Evolutionary conservation across 2,113 vertebrate species (phyloP), one percentile per base, ranked within the genome.

Genomic region (Hemiprocne comata): DNA sequence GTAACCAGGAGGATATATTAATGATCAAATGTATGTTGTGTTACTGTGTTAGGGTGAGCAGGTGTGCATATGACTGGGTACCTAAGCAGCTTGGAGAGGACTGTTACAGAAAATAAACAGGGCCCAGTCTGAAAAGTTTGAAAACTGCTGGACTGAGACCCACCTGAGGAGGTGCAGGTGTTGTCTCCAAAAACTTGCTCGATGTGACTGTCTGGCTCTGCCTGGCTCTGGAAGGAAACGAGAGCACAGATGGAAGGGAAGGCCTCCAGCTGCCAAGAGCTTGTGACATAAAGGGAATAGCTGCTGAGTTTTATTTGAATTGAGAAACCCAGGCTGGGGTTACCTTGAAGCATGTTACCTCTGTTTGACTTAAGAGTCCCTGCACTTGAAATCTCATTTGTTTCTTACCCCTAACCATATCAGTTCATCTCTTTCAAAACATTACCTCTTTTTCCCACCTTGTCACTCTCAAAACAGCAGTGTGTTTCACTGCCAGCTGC

Each of bases 41-140:
- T 51, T 61, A 3, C 24, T 29, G 7, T 3, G 33, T 16, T 4
- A 3, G n/a, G 33, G 21, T 10, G 34, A 1, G 6, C 18, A 17
- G 55, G 26, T 6, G 29, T 24, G 21, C 7, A 1, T 4, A 1
- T 2, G 13, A 2, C 51, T 29, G 71, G 31, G 5, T 20, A 18
- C 1, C 1, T 9, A 3, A 54, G 38, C 46, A 44, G 62, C 0
- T 7, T 20, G 29, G 46, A 57, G 57, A 40, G 61, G 34, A 16
- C 29, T 33, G 3, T 38, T 24, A 3, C 6, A 20, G 53, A 11
- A 34, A 40, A 26, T 46, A 65, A 86, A 33, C 4, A 10, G 6
- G 17, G 13, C 29, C 36, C 18, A 31, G 2, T 38, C 20, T 40
- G 72, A 24, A 23, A 65, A 75, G 38, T 84, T 46, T 48, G 53